Base-by-base conservation (phyloP, 2,113 vertebrate species). In the Hippocampus comes region DNA sequence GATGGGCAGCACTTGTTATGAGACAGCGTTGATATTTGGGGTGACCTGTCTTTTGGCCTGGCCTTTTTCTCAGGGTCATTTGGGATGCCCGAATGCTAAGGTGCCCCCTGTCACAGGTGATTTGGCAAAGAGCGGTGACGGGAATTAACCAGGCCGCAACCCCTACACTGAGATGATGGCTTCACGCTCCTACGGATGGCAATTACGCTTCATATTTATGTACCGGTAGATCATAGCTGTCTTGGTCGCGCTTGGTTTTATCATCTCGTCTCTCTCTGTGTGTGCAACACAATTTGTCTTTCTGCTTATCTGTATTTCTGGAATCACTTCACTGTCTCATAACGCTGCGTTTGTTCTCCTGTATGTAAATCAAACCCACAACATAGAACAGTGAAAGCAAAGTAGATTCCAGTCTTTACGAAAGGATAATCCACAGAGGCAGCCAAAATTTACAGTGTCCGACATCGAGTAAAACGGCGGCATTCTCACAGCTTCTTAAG, bases 141-240 rank as follows among this genome's bases (percentile, higher is more conserved):
- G 75, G 64, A 65, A 86, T 79, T 84, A 92, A 89, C 92, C 93
- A 87, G 92, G 90, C 87, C 77, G 78, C 91, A 91, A 94, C 89
- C 92, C 46, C 74, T 4, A 71, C 71, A 12, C 71, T 30, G 56
- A 23, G 63, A 46, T 34, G 57, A 74, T 55, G 76, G 75, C 75
- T 80, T 93, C 93, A 91, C 90, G 93, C 93, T 91, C 91, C 68
- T 69, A 64, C 83, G 88, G 72, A 78, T 74, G 76, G 85, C 85
- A 92, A 92, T 94, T 91, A 93, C 82, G 15, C 81, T 82, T 88
- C 79, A 89, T 90, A 92, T 95, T 95, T 92, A 38, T 38, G 34
- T 38, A 38, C 5, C 34, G 34, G 34, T 38, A 94, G 93, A 94
- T 95, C 93, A 95, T 94, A 92, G 93, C 91, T 74, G 85, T 71